Evolutionary conservation across 1,140 invertebrate genomes (phyloP).

Genomic region (Hyposmocoma kahamanoa): DNA sequence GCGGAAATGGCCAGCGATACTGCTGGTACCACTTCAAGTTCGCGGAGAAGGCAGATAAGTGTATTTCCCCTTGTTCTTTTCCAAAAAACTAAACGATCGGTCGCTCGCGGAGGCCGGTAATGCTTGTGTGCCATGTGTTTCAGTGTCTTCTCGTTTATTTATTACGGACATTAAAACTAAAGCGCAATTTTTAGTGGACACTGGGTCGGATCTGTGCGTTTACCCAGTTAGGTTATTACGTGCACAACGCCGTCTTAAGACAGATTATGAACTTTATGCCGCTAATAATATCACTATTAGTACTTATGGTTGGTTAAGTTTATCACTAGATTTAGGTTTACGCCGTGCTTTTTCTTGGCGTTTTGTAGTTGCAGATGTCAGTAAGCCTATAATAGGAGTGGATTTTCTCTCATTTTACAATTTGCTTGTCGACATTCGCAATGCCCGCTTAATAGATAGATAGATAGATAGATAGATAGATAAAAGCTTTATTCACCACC

Average conservation of each 20-base stretch:
- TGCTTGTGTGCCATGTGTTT: conserved; percentile 4
- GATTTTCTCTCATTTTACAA: neutral
- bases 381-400: conserved; percentile 26
- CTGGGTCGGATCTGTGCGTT: neutral
- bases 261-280: neutral
- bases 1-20: neutral
- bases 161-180: neutral
- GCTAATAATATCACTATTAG: neutral
- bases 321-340: neutral
- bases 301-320: neutral
- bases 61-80: neutral
- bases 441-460: conserved; percentile 16
- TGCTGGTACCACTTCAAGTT: conserved; percentile 8
- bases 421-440: conserved; percentile 27
- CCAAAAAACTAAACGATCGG: conserved; percentile 1
- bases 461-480: too few species aligned
- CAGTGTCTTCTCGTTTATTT: neutral
- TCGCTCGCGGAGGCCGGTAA: conserved; percentile 4
- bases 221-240: neutral
- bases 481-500: too few species aligned
- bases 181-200: conserved; percentile 2
- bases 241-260: neutral
- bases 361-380: conserved; percentile 21
- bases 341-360: neutral
- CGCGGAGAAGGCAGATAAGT: neutral